Percentiles rank a stretch among this genome's conserved stretches.
Conservation (phyloP, 2,797 vertebrate species). For the Hydrolagus colliei region DNA sequence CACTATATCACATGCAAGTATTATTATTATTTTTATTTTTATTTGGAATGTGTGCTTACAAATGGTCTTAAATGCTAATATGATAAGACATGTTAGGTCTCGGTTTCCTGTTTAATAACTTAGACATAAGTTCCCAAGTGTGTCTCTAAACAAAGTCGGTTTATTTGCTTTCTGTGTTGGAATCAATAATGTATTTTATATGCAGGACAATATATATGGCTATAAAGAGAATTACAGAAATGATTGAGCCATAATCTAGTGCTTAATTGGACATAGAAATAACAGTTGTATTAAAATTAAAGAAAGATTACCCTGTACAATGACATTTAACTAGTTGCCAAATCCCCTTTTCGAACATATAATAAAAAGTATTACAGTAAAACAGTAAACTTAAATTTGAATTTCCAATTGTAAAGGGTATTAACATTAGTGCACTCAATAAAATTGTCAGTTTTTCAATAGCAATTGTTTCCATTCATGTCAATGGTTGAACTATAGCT, state of each 20-base stretch:
- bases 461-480: background rate
- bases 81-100: too few species aligned
- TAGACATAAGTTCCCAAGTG: too few species aligned
- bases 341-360: background rate
- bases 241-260: background rate
- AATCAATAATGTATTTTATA: slow-evolving; percentile 1
- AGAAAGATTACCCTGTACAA: background rate
- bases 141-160: too few species aligned
- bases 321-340: background rate
- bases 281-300: background rate
- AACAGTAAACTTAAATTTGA: background rate
- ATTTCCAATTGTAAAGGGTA: background rate
- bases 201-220: too few species aligned
- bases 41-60: too few species aligned
- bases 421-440: background rate
- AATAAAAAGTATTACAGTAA: background rate
- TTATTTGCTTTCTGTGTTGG: too few species aligned
- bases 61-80: too few species aligned
- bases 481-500: background rate
- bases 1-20: too few species aligned
- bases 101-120: too few species aligned
- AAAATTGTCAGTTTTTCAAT: background rate
- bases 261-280: background rate
- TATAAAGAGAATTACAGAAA: background rate
- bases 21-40: too few species aligned